A percentile compares a stretch with the other conserved stretches of the same genome.
phyloP scores from a whole-genome alignment of 2,888 invertebrate species.

The Nebria brevicollis region DNA sequence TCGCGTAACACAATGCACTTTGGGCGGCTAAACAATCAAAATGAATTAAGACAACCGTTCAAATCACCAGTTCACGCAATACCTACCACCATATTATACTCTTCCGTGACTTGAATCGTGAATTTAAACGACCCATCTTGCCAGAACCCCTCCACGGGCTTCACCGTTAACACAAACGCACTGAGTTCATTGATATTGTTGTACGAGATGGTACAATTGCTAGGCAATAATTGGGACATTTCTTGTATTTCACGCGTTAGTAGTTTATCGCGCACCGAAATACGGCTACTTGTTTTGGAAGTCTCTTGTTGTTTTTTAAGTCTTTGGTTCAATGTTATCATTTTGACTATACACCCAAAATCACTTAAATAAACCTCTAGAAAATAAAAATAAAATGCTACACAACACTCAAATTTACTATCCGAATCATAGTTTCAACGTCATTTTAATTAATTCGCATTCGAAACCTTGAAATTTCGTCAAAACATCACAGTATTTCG shows the following conservation, averaged over 20 bases:
- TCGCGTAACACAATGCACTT: constrained; percentile 89
- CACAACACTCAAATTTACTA: not conserved
- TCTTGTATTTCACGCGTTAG: constrained; percentile 86
- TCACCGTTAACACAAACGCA: constrained; percentile 80
- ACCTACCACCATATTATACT: constrained; percentile 95
- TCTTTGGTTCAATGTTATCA: constrained; percentile 80
- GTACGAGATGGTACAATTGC: constrained; percentile 81
- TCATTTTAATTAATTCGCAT: not conserved
- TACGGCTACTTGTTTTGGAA: constrained; percentile 65
- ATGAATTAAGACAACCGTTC: constrained; percentile 20
- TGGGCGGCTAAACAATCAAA: constrained; percentile 79
- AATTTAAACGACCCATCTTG: constrained; percentile 88
- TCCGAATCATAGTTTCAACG: not conserved
- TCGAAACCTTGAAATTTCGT: not conserved
- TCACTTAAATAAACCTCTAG: not conserved
- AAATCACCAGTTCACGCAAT: constrained; percentile 29
- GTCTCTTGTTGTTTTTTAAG: constrained; percentile 65
- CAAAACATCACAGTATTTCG: not conserved
- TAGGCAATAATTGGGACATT: constrained; percentile 86
- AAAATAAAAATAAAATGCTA: not conserved
- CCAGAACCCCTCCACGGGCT: constrained; percentile 90
- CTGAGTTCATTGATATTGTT: constrained; percentile 85
- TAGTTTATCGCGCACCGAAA: constrained; percentile 81
- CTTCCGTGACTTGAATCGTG: constrained; percentile 86
- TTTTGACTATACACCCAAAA: constrained; percentile 53